Base-by-base conservation (phyloP, 2,797 vertebrate genomes). In the Bufotes viridis region DNA sequence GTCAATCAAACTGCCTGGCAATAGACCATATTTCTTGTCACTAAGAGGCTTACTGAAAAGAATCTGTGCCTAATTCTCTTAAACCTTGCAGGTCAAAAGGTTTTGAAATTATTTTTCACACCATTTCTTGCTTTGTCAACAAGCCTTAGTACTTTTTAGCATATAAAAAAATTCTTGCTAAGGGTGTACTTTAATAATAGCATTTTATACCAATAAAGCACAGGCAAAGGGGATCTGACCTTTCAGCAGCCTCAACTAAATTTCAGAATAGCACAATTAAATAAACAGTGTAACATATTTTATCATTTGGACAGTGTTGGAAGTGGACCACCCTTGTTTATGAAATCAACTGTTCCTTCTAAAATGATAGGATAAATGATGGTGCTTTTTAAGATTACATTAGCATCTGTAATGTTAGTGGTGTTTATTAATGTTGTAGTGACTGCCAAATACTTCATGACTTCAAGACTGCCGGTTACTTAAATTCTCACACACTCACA, bases 41-140 rank as follows among this genome's bases (percentile, higher is more conserved):
- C 96, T 96, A 96, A 95, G 95, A 95, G 96, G 96, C 96, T 98
- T 97, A 97, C 96, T 96, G 93, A 91, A 95, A 97, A 97, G 96
- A 96, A 97, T 97, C 95, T 95, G 94, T 96, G 95, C 95, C 94
- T 96, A 97, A 96, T 96, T 97, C 94, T 95, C 95, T 96, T 96
- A 96, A 97, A 97, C 95, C 96, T 95, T 96, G 93, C 93, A 92
- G 97, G 97, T 97, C 97, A 98, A 97, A 96, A 97, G 97, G 96
- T 96, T 97, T 95, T 94, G 90, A 96, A 96, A 97, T 97, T 95
- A 96, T 97, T 96, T 97, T 96, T 96, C 95, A 96, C 96, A 96
- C 95, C 94, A 96, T 96, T 95, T 96, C 94, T 95, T 95, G 93
- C 95, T 96, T 96, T 95, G 96, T 95, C 95, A 96, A 96, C 95